Evolutionary conservation across 2,113 vertebrate genomes (phyloP).

Genomic region (Boleophthalmus pectinirostris): DNA sequence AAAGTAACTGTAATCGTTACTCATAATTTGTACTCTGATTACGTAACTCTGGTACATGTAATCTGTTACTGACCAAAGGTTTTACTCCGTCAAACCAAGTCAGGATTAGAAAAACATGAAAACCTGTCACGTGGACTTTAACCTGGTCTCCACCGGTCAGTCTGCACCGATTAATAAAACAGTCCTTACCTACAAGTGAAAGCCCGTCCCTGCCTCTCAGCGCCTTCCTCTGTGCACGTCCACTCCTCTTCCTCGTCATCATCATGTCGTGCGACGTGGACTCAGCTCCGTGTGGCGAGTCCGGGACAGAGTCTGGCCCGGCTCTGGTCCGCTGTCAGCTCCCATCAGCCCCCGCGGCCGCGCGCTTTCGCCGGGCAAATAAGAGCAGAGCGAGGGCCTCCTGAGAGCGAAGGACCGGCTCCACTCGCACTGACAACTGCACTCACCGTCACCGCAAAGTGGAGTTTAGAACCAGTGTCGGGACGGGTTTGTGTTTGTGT

Average conservation of each 20-base stretch:
- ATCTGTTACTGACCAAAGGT: too few species aligned
- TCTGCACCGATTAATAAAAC: too few species aligned
- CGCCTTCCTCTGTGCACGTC: too few species aligned
- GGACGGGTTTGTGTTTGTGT: background rate
- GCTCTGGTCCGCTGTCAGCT: conserved; percentile 54
- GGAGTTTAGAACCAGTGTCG: conserved; percentile 39
- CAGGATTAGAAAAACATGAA: too few species aligned
- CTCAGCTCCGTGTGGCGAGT: conserved; percentile 22
- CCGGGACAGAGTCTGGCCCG: background rate
- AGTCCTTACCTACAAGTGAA: too few species aligned
- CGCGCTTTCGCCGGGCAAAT: conserved; percentile 46
- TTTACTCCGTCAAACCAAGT: too few species aligned
- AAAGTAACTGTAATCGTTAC: too few species aligned
- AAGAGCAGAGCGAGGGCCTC: conserved; percentile 29
- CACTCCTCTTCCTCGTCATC: conserved; percentile 49
- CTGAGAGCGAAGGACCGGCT: conserved; percentile 18
- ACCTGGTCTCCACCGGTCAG: too few species aligned
- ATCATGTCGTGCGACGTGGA: conserved; percentile 65
- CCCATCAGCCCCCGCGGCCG: conserved; percentile 24
- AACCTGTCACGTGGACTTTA: too few species aligned
- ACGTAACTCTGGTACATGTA: too few species aligned
- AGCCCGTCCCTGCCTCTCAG: too few species aligned
- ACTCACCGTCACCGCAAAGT: conserved; percentile 6
- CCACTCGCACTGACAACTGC: conserved; percentile 39
- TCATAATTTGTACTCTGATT: too few species aligned